Conservation (phyloP, 2,113 vertebrate genomes). For the Promerops cafer region DNA sequence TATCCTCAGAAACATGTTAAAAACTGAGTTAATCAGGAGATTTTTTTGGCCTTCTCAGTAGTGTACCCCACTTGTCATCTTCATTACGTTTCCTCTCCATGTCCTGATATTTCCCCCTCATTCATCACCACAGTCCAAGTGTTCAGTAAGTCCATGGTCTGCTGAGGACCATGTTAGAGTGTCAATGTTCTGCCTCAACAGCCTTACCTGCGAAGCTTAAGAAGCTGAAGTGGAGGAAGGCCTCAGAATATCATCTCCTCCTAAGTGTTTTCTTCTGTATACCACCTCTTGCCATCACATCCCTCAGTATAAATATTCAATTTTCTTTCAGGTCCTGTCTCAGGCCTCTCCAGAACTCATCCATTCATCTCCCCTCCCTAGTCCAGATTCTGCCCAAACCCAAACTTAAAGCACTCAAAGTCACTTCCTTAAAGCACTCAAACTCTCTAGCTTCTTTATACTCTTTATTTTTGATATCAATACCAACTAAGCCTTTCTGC, state of each 20-base stretch:
- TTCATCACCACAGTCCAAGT: background rate
- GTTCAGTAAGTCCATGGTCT: background rate
- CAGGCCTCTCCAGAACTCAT: background rate
- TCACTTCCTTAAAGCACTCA: background rate
- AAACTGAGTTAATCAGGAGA: background rate
- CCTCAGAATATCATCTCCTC: background rate
- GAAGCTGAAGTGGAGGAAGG: background rate
- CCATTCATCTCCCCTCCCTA: background rate
- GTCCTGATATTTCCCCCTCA: background rate
- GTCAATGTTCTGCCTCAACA: background rate
- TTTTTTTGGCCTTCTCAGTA: background rate
- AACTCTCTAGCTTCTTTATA: background rate
- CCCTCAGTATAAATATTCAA: fast-evolving
- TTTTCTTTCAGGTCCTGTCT: background rate
- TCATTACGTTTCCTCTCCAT: background rate
- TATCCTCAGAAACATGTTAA: background rate
- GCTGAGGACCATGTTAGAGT: background rate
- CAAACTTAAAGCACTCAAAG: background rate
- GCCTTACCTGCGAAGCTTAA: background rate
- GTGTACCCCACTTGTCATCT: fast-evolving
- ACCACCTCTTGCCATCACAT: background rate
- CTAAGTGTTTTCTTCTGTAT: background rate
- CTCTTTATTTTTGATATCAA: background rate
- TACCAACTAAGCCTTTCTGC: background rate
- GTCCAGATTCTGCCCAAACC: background rate